Conservation (phyloP, 1,140 invertebrate genomes). For the Dendrolimus punctatus region DNA sequence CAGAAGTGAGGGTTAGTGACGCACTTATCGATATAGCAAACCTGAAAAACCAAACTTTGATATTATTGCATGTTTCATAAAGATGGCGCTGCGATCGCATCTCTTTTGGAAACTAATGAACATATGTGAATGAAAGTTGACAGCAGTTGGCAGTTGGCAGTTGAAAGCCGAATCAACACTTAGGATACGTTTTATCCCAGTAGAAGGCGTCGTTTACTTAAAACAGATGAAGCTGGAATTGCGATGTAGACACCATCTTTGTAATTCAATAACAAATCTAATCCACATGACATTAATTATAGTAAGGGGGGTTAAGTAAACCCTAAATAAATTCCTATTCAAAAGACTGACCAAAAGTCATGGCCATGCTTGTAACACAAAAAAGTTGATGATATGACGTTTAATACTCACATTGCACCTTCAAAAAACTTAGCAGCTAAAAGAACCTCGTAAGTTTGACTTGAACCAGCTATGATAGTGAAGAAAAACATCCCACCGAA, state of each 20-base stretch:
- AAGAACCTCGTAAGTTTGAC: slow-evolving; percentile 79
- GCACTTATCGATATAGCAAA: slow-evolving; percentile 39
- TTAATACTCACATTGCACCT: slow-evolving; percentile 79
- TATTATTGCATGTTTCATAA: too few relatives aligned
- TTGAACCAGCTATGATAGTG: slow-evolving; percentile 76
- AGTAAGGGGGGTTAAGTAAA: too few relatives aligned
- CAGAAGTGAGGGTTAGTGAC: slow-evolving; percentile 36
- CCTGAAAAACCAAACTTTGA: slow-evolving; percentile 19
- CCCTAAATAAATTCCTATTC: too few relatives aligned
- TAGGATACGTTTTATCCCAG: too few relatives aligned
- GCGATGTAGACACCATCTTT: too few relatives aligned
- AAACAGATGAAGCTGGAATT: background rate
- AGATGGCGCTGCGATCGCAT: slow-evolving; percentile 1
- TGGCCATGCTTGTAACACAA: background rate
- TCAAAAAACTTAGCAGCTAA: slow-evolving; percentile 81
- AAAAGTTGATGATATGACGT: background rate
- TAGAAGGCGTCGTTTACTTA: too few relatives aligned
- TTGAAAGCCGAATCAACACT: too few relatives aligned
- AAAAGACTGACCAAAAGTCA: too few relatives aligned
- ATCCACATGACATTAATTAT: too few relatives aligned
- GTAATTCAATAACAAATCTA: too few relatives aligned
- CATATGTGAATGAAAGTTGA: background rate
- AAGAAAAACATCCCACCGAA: slow-evolving; percentile 78
- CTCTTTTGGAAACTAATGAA: background rate
- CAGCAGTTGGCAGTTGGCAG: too few relatives aligned